Evolutionary conservation across 2,113 vertebrate genomes (phyloP), one percentile per base, ranked within the genome.

Genomic region (Pterocles burchelli): DNA sequence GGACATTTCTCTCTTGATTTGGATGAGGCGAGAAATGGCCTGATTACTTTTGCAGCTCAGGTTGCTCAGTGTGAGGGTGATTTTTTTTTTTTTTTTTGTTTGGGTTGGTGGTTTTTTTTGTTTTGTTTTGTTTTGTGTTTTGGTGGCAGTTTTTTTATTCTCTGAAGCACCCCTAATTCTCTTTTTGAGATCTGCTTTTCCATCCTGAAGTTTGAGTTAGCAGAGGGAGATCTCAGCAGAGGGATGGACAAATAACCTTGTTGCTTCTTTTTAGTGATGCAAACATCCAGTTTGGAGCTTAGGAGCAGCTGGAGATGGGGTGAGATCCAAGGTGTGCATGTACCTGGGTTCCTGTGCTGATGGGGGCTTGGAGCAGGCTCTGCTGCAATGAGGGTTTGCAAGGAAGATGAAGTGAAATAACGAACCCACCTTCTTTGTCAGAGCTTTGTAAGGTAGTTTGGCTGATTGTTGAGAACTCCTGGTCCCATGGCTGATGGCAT

Each of bases 1-100:
- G 93, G 73, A 78, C 57, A 10, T 77, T 77, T 90, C 45, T 66
- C 46, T 26, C 86, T 58, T 91, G 67, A 68, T 96, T 94, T 94
- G 80, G 84, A 57, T 1, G 34, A 94, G 59, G 67, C 48, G 59
- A 83, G 55, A 73, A 93, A 92, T 28, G 41, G 46, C 18, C 71
- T 22, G 67, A 89, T 84, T 85, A 71, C 51, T 84, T 94, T 91
- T 68, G 71, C 70, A 22, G 66, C 62, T 79, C 45, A 4, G 21
- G 33, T 19, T 36, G 29, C 22, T 63, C 66, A 29, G 14, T 6
- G 33, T 38, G 70, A 93, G n/a, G 31, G 19, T 45, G 43, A 6
- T 2, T 20, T 46, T 38, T 70, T 17, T 26, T n/a, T 5, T 2
- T 20, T 46, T 38, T 70, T 17, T 26, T n/a, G 11, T 38, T 45